Evolutionary conservation across 2,888 invertebrate genomes (phyloP).

Genomic region (Pachliopta kotzebuea): DNA sequence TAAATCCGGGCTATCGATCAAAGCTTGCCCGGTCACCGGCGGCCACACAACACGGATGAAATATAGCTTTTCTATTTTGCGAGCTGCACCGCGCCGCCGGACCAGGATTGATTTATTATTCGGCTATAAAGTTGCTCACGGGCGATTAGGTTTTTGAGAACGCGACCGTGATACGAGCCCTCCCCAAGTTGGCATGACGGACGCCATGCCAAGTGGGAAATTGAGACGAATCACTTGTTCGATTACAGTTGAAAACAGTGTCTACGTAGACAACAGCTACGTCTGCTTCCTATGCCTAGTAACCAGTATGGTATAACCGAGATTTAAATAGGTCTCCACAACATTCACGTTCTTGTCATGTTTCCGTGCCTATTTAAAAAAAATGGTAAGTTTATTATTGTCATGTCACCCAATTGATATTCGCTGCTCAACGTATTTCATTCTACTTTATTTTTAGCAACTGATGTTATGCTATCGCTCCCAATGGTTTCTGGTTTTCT

Average conservation of each 20-base stretch:
- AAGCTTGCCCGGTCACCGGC: conserved; percentile 54
- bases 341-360: no score
- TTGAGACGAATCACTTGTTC: conserved; percentile 11
- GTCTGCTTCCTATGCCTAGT: no score
- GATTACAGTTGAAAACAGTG: background rate
- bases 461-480: no score
- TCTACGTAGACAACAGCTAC: no score
- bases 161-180: background rate
- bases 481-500: no score
- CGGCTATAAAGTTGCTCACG: conserved; percentile 34
- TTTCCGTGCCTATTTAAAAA: no score
- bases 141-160: conserved; percentile 25
- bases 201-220: background rate
- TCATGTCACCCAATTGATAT: no score
- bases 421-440: no score
- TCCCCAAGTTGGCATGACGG: conserved; percentile 5
- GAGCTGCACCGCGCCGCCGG: conserved; percentile 31
- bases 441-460: no score
- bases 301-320: no score
- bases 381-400: no score
- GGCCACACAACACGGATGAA: conserved; percentile 34
- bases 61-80: conserved; percentile 45
- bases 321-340: no score
- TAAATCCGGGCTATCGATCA: conserved; percentile 75
- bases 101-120: conserved; percentile 40